Base-by-base conservation (phyloP, 2,113 vertebrate genomes). In the Labeo catla region DNA sequence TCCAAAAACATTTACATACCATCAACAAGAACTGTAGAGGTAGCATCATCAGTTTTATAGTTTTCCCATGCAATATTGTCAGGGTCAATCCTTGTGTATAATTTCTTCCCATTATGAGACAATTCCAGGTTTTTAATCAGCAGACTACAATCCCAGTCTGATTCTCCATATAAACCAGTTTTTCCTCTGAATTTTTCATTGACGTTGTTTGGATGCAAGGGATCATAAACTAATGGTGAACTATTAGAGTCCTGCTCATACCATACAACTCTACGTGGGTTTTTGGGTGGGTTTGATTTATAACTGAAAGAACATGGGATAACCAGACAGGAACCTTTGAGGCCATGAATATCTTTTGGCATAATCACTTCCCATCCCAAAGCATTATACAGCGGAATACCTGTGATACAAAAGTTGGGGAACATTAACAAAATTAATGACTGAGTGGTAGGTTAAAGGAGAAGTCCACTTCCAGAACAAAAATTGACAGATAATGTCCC, bases 41-140 rank as follows among this genome's bases (percentile, higher is more conserved):
- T 89, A 80, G 43, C 91, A 3, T 94, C 89, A 88, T n/a, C 93
- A 81, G 92, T 92, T 4, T 0, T 2, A 8, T 88, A 87, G 4
- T 89, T 93, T 0, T 12, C 0, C 15, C 0, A 19, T 2, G 90
- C 88, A 84, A 93, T 47, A 83, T 93, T 70, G 12, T 93, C 92
- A 28, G 91, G 93, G 76, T 93, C 93, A 3, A 93, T 87, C 91
- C 93, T 93, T 10, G 91, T 39, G 83, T 93, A 93, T 65, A 94
- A 23, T 78, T 8, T 91, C 84, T 92, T 76, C 61, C 70, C 39
- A 74, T 92, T 43, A n/a, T 93, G 74, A 15, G 0, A 3, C 68
- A 0, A 16, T 0, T 0, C 61, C 72, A 93, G 65, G 9, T 23
- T 57, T 0, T 61, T 0, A 57, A 94, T 93, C 50, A 68, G 0